phyloP scores from a whole-genome alignment of 2,113 vertebrate genomes.

The Montifringilla adamsi region DNA sequence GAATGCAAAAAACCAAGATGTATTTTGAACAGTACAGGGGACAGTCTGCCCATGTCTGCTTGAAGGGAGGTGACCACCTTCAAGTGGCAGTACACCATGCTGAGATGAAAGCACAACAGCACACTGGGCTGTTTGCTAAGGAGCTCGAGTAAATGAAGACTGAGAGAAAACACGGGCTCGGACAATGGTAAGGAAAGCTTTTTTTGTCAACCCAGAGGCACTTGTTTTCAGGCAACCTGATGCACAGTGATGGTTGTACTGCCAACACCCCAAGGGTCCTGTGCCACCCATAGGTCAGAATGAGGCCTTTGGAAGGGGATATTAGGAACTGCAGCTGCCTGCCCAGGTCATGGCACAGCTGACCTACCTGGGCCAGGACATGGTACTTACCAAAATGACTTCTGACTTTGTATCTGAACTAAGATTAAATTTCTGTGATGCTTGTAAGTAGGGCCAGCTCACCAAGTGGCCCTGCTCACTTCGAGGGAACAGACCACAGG shows the following conservation, averaged over 20 bases:
- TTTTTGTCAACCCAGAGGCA: not conserved
- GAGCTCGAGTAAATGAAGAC: not conserved
- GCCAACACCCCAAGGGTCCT: not conserved
- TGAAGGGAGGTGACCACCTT: not conserved
- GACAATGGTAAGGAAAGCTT: not conserved
- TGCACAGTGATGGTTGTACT: not conserved
- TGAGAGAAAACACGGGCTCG: not conserved
- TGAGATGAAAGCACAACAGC: rapidly evolving
- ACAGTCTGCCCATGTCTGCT: not conserved
- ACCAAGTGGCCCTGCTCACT: not conserved
- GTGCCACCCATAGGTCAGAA: not conserved
- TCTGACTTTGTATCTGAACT: not conserved
- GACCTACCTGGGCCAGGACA: not conserved
- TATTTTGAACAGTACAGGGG: not conserved
- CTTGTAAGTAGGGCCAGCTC: not conserved
- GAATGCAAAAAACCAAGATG: not conserved
- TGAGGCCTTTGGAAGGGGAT: not conserved
- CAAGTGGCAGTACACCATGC: rapidly evolving
- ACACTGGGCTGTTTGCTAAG: not conserved
- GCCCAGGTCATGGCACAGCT: not conserved
- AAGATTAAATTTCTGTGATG: not conserved
- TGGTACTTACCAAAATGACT: not conserved
- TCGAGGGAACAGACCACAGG: not conserved
- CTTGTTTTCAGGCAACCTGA: not conserved
- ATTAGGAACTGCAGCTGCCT: not conserved